Conservation (phyloP, 2,113 vertebrate genomes). For the Myotis davidii region DNA sequence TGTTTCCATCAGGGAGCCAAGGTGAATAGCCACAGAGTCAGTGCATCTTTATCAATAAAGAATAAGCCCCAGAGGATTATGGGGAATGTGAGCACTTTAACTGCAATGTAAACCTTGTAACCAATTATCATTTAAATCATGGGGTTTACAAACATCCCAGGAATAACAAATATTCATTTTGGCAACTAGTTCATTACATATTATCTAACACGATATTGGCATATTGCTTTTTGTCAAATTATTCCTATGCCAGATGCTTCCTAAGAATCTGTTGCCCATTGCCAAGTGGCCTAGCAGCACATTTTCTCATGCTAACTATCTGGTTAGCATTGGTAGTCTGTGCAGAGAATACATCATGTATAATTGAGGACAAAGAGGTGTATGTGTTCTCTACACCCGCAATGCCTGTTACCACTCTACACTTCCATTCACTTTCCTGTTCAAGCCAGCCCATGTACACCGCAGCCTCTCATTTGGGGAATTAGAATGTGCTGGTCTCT, state of each 20-base stretch:
- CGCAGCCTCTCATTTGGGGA: background rate
- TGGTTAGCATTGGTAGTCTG: constrained; percentile 52
- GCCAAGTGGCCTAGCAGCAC: constrained; percentile 57
- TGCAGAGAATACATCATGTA: constrained; percentile 38
- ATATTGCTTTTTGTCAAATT: constrained; percentile 72
- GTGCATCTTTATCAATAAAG: constrained; percentile 9
- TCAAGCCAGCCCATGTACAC: background rate
- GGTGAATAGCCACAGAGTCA: background rate
- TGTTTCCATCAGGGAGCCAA: constrained; percentile 20
- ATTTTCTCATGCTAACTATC: constrained; percentile 21
- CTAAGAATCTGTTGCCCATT: constrained; percentile 58
- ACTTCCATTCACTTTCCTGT: background rate
- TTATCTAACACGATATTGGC: constrained; percentile 61
- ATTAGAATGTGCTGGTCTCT: background rate
- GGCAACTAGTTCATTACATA: constrained; percentile 66
- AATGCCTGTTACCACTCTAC: background rate
- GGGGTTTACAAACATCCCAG: constrained; percentile 34
- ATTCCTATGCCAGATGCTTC: constrained; percentile 73
- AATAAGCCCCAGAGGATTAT: background rate
- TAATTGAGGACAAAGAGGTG: constrained; percentile 28
- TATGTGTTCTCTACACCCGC: constrained; percentile 17
- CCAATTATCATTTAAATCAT: constrained; percentile 52
- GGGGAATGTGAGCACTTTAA: background rate
- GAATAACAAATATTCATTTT: constrained; percentile 63
- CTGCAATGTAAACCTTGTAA: background rate